phyloP scores from a whole-genome alignment of 64 coral and sea anemone species.

The Orbicella faveolata region DNA sequence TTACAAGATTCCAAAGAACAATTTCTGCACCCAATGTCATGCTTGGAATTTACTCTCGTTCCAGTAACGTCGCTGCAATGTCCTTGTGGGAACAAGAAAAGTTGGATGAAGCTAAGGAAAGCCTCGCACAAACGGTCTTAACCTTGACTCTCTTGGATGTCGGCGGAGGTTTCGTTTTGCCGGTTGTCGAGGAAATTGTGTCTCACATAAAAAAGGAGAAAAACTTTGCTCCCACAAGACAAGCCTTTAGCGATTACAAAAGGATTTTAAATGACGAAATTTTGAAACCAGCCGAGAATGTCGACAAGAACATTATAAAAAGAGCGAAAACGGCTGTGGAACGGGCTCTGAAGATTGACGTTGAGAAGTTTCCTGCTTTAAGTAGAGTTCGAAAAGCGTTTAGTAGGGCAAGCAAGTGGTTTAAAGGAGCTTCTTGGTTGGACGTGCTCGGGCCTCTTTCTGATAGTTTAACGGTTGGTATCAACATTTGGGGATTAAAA shows the following conservation, averaged over 20 bases:
- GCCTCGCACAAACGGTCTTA: conserved; percentile 1
- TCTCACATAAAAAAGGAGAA: background rate
- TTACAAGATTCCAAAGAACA: background rate
- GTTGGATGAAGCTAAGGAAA: conserved; percentile 6
- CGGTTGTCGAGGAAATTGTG: conserved; percentile 1
- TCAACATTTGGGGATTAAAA: conserved; percentile 18
- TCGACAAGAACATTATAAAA: background rate
- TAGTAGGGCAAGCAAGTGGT: conserved; percentile 11
- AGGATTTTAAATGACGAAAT: background rate
- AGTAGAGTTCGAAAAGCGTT: conserved; percentile 9
- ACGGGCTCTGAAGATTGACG: background rate
- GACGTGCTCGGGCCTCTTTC: conserved; percentile 17
- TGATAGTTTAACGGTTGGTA: background rate
- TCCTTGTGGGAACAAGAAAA: conserved; percentile 16
- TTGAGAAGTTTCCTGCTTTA: background rate
- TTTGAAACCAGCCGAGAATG: background rate
- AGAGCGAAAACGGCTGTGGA: background rate
- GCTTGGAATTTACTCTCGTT: background rate
- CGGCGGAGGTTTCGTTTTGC: background rate
- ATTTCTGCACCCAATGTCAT: background rate
- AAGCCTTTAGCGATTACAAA: background rate
- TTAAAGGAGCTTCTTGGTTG: conserved; percentile 11
- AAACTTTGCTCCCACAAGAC: background rate
- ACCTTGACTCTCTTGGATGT: background rate
- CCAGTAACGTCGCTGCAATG: background rate